Percentiles rank a stretch among this genome's conserved stretches.
These are phyloP conservation scores for Troides oblongomaculatus DNA, from an alignment of 2,888 invertebrate genomes.

Conservation along the genomic window DNA sequence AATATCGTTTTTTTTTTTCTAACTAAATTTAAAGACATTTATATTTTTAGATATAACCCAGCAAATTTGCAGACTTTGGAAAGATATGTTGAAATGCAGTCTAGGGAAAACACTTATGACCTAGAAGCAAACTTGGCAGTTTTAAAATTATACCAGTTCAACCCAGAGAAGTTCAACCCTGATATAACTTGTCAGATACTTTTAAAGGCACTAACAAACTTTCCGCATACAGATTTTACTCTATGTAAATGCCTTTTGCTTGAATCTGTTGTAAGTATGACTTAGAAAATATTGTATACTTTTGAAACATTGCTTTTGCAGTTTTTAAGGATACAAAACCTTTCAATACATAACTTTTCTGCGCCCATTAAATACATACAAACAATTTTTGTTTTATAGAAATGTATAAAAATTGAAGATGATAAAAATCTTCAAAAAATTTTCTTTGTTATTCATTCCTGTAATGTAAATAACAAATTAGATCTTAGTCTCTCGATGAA, in stretches of 20 bases:
- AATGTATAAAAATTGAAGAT: no score
- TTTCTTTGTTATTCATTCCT: not conserved
- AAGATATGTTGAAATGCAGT: constrained; percentile 95
- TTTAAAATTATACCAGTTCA: constrained; percentile 97
- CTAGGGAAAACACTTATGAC: constrained; percentile 95
- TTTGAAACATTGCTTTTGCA: not conserved
- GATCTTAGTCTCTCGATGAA: not conserved
- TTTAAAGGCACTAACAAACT: constrained; percentile 96
- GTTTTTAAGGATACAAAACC: no score
- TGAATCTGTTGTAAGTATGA: constrained; percentile 77
- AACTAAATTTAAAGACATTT: not conserved
- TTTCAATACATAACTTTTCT: no score
- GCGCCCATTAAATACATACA: no score
- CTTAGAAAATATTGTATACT: not conserved
- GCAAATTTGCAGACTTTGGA: constrained; percentile 95
- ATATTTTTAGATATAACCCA: constrained; percentile 92
- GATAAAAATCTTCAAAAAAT: no score
- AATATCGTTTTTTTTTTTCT: no score
- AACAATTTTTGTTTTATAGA: no score
- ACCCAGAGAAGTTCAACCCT: constrained; percentile 91
- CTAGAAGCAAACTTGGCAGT: constrained; percentile 98
- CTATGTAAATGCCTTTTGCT: constrained; percentile 97
- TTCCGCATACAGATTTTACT: constrained; percentile 98
- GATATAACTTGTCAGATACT: constrained; percentile 94
- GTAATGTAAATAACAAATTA: not conserved